These are phyloP conservation scores for Cabera pusaria DNA, from an alignment of 2,888 invertebrate species.

Conservation along the genomic window DNA sequence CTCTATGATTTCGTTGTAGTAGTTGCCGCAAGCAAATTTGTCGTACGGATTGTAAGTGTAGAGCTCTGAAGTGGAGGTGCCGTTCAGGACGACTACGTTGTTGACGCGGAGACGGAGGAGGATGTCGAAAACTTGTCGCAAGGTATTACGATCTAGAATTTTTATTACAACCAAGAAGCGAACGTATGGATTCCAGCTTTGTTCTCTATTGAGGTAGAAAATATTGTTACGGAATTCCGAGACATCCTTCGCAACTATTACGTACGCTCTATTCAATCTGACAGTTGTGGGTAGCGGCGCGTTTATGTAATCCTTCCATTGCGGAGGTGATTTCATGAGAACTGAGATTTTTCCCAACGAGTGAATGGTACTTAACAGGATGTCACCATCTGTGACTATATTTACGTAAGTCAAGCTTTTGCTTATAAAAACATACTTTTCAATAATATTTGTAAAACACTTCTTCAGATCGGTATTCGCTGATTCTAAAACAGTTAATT, in stretches of 20 bases:
- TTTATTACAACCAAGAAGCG: constrained; percentile 45
- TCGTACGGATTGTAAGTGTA: constrained; percentile 60
- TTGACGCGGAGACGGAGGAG: constrained; percentile 41
- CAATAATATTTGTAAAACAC: constrained; percentile 13
- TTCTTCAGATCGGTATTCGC: no score
- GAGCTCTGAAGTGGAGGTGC: constrained; percentile 41
- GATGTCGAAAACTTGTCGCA: constrained; percentile 44
- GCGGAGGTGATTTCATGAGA: neutral
- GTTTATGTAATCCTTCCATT: no score
- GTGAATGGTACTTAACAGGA: constrained; percentile 31
- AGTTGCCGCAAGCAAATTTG: constrained; percentile 57
- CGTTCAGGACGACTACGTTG: constrained; percentile 46
- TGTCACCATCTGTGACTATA: constrained; percentile 18
- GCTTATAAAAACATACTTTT: constrained; percentile 27
- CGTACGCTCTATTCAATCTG: no score
- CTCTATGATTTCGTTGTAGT: constrained; percentile 44
- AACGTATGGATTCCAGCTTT: constrained; percentile 49
- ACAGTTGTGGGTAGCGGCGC: no score
- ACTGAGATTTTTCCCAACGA: constrained; percentile 10
- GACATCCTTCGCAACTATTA: constrained; percentile 36
- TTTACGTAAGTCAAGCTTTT: constrained; percentile 28
- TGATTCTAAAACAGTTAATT: no score
- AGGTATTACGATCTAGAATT: constrained; percentile 23
- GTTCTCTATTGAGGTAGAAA: constrained; percentile 32
- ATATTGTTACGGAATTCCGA: constrained; percentile 32